Evolutionary conservation across 2,888 invertebrate genomes (phyloP), one percentile per base, ranked within the genome.

Genomic region (Catocala nupta): DNA sequence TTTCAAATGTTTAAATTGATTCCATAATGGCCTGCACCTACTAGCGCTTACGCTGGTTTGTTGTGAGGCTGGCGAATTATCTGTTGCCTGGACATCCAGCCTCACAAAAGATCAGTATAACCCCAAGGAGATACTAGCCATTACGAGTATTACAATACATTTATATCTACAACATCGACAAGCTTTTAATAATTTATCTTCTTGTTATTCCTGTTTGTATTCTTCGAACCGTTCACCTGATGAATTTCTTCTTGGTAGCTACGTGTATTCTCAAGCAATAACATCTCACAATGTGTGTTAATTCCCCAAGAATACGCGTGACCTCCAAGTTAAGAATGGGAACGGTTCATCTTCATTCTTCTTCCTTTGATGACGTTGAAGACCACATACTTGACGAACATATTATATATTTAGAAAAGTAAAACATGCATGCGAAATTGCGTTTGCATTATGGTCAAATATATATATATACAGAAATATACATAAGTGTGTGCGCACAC

Each of bases 251-350:
- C 97, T 96, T 96, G 96, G 97, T 96, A 97, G 97, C 98, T 98
- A 98, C 98, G 98, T 98, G 98, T 98, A 98, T 98, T 98, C 98
- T 98, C 98, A 98, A 98, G 98, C 98, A 98, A 98, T 98, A 98
- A 98, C 98, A 98, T 96, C 97, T 96, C 96, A 91, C 93, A 96
- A 96, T 96, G 96, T 97, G 98, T 98, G 98, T 98, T 98, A 98
- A 97, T 98, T 97, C 97, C 98, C 98, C 97, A 98, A 98, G 98
- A 98, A 98, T 98, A 98, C 98, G 96, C 98, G 98, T 98, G 97
- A 97, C 97, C 98, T 97, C 96, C 97, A 96, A 96, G 96, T 96
- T 80, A 81, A 70, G 59, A 59, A 77, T 80, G 47, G 51, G 58
- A 33, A 63, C 51, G 47, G 45, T 48, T 52, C 52, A 50, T 69